Evolutionary conservation across 2,888 invertebrate species (phyloP), one percentile per base, ranked within the genome.

Genomic region (Suillia variegata): DNA sequence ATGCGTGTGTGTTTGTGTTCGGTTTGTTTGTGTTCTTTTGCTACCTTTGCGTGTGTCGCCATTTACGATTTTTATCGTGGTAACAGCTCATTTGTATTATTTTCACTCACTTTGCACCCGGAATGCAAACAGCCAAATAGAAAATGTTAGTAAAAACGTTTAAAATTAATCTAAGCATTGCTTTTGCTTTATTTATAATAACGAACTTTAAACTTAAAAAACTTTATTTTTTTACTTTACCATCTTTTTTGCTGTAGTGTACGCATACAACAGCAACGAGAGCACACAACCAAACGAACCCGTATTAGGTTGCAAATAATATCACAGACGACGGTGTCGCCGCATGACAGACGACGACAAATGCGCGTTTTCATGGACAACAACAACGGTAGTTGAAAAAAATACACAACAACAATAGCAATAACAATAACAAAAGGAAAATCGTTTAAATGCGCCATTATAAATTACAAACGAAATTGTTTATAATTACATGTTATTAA

Each of bases 401-500:
- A 54, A 10, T 31, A 6, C 12, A 31, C 22, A 24, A 52, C 10
- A 18, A 31, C 47, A 55, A 47, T 47, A 20, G 21, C 20, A 50
- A 34, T 47, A 62, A 58, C 56, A 70, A 64, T 33, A 62, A 54
- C 33, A 56, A 26, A 47, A 62, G 53, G 45, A 55, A 13, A 24
- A 15, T n/a, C 2, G 22, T 26, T 22, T 6, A 50, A 31, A 54
- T 58, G 55, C 61, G 56, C 57, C 58, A 68, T 67, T 70, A 70
- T 65, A 70, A 70, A 69, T 67, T 67, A 70, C 70, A 68, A n/a
- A 64, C 68, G 65, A 66, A 68, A 68, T 66, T 65, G 71, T 68
- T 71, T 73, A 67, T 73, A 72, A 72, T 72, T 73, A 69, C 71
- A 72, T 67, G 67, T 72, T 70, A 73, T 69, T 65, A 67, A 49